Evolutionary conservation across 2,888 invertebrate species (phyloP).

Genomic region (Dasypogon diadema): DNA sequence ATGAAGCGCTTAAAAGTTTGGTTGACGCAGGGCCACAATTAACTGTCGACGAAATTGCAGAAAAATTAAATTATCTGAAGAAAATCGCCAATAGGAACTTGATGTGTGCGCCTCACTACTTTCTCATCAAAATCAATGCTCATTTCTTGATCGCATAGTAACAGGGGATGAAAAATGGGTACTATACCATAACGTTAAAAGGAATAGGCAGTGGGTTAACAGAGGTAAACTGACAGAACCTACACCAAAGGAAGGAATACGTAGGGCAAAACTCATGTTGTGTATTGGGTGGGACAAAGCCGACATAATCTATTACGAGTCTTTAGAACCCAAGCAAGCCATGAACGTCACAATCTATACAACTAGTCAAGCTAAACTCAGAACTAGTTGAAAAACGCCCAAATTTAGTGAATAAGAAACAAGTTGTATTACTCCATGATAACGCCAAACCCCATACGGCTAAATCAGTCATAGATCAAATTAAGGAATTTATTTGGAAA

Average conservation of each 20-base stretch:
- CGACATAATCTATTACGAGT: too few relatives aligned
- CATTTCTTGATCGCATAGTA: conserved; percentile 3
- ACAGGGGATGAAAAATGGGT: neutral
- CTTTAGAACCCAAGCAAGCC: too few relatives aligned
- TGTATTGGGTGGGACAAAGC: too few relatives aligned
- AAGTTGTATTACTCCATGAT: too few relatives aligned
- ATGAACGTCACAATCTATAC: too few relatives aligned
- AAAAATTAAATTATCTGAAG: conserved; percentile 10
- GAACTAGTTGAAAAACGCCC: too few relatives aligned
- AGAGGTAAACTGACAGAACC: neutral
- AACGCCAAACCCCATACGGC: too few relatives aligned
- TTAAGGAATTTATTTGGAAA: neutral
- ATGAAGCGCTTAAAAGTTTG: neutral
- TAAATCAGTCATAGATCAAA: neutral
- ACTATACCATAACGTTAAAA: neutral
- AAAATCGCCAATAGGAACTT: neutral
- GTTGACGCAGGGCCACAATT: neutral
- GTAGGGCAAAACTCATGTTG: too few relatives aligned
- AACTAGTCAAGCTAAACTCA: too few relatives aligned
- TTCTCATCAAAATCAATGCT: neutral
- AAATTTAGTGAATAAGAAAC: too few relatives aligned
- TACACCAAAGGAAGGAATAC: too few relatives aligned
- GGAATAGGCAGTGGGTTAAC: neutral
- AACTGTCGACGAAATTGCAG: neutral
- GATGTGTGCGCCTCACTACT: conserved; percentile 7